Evolutionary conservation across 2,797 vertebrate genomes (phyloP), one percentile per base, ranked within the genome.

Genomic region (Chrosomus eos): DNA sequence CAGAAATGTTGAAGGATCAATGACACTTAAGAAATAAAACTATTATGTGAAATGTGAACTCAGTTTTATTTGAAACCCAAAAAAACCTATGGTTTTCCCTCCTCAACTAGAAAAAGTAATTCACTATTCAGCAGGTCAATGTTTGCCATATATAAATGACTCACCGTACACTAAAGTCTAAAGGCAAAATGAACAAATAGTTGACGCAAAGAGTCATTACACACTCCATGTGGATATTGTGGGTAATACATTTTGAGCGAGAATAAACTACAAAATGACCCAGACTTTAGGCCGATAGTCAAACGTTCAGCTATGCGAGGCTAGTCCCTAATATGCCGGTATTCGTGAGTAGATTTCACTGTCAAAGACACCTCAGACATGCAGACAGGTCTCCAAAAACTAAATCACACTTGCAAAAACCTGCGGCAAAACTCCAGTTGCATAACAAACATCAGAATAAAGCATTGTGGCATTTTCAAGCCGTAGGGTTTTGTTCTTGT

Each of bases 381-480:
- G 28, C 45, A 85, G 58, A 33, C 66, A 62, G 26, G 76, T 82
- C 36, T 79, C n/a, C 43, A 70, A 68, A 82, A 75, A 48, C 19
- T 9, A 68, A 77, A 78, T 83, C 38, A 51, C 55, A 79, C 21
- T 77, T 11, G 55, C 62, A 53, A 23, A 82, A 77, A 78, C 64
- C 62, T 81, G 78, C 38, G 40, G 83, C 53, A 64, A 80, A 45
- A 68, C 62, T 48, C 58, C 10, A 70, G 45, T 55, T 77, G 40
- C 53, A 84, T 70, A 79, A 70, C 74, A 78, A 70, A 80, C n/a
- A 51, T 80, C 55, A 85, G 23, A 72, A 80, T 85, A 74, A 73
- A 62, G 36, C 53, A 79, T 78, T 38, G n/a, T 85, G 75, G 6
- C 76, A 71, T n/a, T 72, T 80, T 78, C 83, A 72, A 14, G 38